A percentile compares a stretch with the other conserved stretches of the same genome.
Evolutionary conservation across 2,113 vertebrate genomes (phyloP).

Genomic region (Dicentrarchus labrax): DNA sequence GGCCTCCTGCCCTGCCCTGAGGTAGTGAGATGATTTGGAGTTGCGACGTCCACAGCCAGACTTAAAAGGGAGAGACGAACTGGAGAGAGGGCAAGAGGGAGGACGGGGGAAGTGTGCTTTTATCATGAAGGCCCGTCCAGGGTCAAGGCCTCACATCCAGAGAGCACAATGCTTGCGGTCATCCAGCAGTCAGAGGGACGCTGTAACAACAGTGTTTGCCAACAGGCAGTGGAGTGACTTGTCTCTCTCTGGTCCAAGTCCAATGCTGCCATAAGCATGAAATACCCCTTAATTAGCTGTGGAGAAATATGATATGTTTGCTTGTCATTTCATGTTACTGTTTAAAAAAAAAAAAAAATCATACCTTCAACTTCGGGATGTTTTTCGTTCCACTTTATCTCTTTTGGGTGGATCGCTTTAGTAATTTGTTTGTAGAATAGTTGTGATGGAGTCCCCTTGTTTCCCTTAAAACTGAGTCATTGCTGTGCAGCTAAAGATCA

Average conservation of each 20-base stretch:
- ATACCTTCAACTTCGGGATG: conserved; percentile 8
- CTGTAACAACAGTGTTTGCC: conserved; percentile 15
- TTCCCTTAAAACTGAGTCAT: background rate
- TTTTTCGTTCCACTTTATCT: conserved; percentile 9
- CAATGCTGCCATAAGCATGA: conserved; percentile 23
- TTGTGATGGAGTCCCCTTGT: conserved; percentile 12
- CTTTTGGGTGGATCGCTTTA: conserved; percentile 18
- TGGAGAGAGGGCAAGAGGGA: conserved; percentile 24
- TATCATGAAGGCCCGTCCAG: conserved; percentile 90
- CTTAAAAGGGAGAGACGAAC: conserved; percentile 72
- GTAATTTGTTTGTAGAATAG: conserved; percentile 21
- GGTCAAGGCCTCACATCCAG: conserved; percentile 93
- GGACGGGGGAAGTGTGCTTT: conserved; percentile 73
- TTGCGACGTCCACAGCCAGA: conserved; percentile 72
- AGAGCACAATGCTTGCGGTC: conserved; percentile 92
- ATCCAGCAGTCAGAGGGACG: conserved; percentile 87
- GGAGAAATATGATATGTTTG: conserved; percentile 1
- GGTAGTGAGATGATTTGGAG: conserved; percentile 71
- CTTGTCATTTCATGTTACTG: conserved; percentile 22
- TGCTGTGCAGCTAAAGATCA: background rate
- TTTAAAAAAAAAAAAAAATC: background rate
- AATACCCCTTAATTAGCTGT: conserved; percentile 14
- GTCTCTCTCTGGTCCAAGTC: conserved; percentile 11
- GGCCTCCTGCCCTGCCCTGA: conserved; percentile 55
- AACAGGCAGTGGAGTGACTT: conserved; percentile 15